Conservation (phyloP, 1,140 invertebrate species). For the Drosophila sp. region DNA sequence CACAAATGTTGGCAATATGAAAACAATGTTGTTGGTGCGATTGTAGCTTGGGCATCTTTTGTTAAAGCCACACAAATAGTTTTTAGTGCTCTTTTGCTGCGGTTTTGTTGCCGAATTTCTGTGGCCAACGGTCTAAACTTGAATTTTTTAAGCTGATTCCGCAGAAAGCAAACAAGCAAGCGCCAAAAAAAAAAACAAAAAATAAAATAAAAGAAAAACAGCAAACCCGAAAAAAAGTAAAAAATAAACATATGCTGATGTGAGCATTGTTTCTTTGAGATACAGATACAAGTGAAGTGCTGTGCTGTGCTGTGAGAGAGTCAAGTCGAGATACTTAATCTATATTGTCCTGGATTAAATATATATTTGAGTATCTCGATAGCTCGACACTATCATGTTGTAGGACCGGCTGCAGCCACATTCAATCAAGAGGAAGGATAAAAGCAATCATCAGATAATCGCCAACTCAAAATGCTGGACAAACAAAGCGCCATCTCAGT, state of each 20-base stretch:
- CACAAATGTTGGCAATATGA: conserved; percentile 18
- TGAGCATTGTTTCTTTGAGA: conserved; percentile 42
- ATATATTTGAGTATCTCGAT: conserved; percentile 78
- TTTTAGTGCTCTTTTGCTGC: conserved; percentile 35
- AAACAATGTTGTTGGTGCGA: conserved; percentile 8
- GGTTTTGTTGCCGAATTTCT: conserved; percentile 44
- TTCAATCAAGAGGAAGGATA: neutral
- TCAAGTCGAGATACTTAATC: conserved; percentile 75
- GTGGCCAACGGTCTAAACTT: conserved; percentile 73
- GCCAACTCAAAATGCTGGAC: conserved; percentile 67
- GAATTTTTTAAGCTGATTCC: conserved; percentile 80
- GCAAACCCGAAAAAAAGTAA: conserved; percentile 31
- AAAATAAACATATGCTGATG: conserved; percentile 60
- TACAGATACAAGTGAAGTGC: conserved; percentile 52
- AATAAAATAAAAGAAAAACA: conserved; percentile 4
- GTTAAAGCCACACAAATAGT: conserved; percentile 51
- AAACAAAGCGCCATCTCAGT: conserved; percentile 61
- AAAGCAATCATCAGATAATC: conserved; percentile 15
- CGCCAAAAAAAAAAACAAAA: conserved; percentile 39
- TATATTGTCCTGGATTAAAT: conserved; percentile 85
- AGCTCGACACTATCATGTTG: conserved; percentile 41
- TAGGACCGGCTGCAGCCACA: conserved; percentile 1
- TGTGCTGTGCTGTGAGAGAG: conserved; percentile 32
- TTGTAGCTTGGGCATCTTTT: conserved; percentile 60
- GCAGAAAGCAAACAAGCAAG: conserved; percentile 57